Conservation (phyloP, 2,113 vertebrate species). For the Rissa tridactyla region DNA sequence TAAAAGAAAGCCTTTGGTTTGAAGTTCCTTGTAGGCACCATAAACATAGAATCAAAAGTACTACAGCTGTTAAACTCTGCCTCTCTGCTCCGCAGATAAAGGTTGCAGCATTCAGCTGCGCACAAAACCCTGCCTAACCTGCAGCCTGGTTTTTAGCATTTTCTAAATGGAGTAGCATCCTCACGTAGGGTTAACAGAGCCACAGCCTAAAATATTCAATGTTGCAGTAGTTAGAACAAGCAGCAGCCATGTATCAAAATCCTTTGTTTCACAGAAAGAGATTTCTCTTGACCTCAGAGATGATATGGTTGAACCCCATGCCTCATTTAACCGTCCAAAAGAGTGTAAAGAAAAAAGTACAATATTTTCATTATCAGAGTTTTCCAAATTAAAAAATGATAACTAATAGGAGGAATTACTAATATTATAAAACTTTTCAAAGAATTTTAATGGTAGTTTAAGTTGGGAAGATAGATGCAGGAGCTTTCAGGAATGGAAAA, state of each 20-base stretch:
- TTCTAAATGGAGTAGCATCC: background rate
- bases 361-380: background rate
- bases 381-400: background rate
- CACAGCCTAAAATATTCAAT: background rate
- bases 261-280: background rate
- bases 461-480: background rate
- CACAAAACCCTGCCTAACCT: background rate
- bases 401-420: background rate
- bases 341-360: background rate
- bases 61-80: background rate
- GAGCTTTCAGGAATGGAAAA: background rate
- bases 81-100: background rate
- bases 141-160: background rate
- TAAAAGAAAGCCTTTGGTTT: background rate
- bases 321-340: background rate
- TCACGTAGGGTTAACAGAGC: background rate
- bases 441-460: background rate
- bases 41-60: background rate
- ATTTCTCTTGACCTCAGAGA: background rate
- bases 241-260: background rate
- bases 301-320: background rate
- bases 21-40: background rate
- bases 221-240: background rate
- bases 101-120: rapidly evolving
- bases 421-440: background rate